Percentiles rank a stretch among this genome's conserved stretches.
phyloP scores from a whole-genome alignment of 1,140 invertebrate genomes.

The Zaprionus taronus region DNA sequence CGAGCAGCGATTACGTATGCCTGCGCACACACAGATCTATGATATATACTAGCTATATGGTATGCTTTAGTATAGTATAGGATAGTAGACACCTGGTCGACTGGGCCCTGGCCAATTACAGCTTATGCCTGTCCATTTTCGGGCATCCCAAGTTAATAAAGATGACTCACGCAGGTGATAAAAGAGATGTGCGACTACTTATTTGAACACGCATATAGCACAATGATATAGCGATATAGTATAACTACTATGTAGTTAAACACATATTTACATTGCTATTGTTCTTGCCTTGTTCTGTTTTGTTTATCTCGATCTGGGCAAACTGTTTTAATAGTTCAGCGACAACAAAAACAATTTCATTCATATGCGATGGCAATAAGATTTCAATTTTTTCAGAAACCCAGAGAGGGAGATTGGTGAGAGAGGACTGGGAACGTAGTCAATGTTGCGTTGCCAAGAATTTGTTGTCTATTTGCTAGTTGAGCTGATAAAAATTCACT shows the following conservation, averaged over 20 bases:
- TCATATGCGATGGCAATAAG: constrained; percentile 66
- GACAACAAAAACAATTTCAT: constrained; percentile 63
- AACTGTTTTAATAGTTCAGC: constrained; percentile 64
- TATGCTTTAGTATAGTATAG: neutral
- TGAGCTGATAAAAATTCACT: constrained; percentile 79
- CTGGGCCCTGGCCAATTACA: neutral
- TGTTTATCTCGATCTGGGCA: constrained; percentile 53
- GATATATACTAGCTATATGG: neutral
- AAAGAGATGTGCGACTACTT: constrained; percentile 21
- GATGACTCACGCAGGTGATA: constrained; percentile 25
- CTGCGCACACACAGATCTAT: neutral
- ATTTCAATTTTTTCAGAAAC: constrained; percentile 58
- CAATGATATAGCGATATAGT: constrained; percentile 3
- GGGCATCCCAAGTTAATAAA: constrained; percentile 7
- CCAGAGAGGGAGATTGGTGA: neutral
- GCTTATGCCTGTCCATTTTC: constrained; percentile 12
- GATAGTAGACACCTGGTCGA: neutral
- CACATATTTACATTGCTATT: constrained; percentile 48
- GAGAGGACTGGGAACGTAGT: neutral
- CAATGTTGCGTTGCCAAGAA: constrained; percentile 61
- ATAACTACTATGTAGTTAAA: constrained; percentile 24
- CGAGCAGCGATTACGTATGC: constrained; percentile 1
- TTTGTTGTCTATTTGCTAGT: constrained; percentile 76
- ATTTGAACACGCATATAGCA: constrained; percentile 23
- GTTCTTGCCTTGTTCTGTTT: constrained; percentile 19